Evolutionary conservation across 37 sponge, comb jelly and placozoan species (phyloP), one percentile per base, ranked within the genome.

Genomic region (Cliona cf. orientalis): DNA sequence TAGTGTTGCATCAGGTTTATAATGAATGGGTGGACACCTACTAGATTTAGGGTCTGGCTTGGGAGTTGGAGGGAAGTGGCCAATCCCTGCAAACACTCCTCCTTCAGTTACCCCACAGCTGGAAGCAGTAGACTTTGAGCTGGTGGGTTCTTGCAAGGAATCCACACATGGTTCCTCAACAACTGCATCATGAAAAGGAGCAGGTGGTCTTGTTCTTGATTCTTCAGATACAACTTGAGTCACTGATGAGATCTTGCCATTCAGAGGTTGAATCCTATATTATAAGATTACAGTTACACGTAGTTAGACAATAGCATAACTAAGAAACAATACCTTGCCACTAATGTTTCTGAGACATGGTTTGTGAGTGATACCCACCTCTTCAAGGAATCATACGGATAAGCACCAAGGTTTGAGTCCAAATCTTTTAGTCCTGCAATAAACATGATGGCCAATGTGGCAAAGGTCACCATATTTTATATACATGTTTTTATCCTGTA

Each of bases 341-440:
- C 74, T 2, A 89, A 45, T 0, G 58, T 46, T 55, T 93, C 56
- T 68, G 92, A 45, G 33, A 96, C 63, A 44, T 91, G 80, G 44
- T 81, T 88, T 56, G 90, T 88, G 70, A 96, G 82, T 56, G 90
- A 86, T 12, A 78, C 71, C 97, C 97, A 96, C 46, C 77, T 91
- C 62, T 84, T 91, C 42, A 94, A 59, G 9, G 72, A 66, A 5
- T 96, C 97, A 58, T 83, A 96, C 3, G 97, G 97, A 75, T 91
- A 96, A 23, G 95, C 66, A 28, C 92, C 97, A 32, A 96, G 86
- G 43, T 11, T 67, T 29, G n/a, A 43, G 40, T 96, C 97, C 58
- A 91, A 35, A 21, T 88, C 85, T 37, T 68, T 80, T 46, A 96
- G 22, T 69, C 72, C 88, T 86, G 43, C 31, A 49, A 35, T 44